Percentiles rank a stretch among this genome's conserved stretches.
Evolutionary conservation across 1,140 invertebrate species (phyloP).

Genomic region (Planococcus citri): DNA sequence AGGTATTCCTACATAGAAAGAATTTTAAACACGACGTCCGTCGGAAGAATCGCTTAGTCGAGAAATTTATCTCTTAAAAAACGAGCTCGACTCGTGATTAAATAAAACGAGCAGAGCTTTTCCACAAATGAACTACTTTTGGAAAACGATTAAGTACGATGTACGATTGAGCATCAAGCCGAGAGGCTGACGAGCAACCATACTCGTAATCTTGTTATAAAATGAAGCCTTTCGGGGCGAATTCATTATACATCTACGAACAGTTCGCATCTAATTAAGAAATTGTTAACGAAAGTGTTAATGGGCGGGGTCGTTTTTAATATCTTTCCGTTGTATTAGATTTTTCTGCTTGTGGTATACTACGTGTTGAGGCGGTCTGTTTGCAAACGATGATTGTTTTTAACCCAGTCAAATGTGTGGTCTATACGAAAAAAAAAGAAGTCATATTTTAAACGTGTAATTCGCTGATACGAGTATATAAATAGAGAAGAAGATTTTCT

Average conservation of each 20-base stretch:
- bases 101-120: not conserved
- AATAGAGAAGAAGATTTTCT: too few species aligned
- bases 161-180: too few species aligned
- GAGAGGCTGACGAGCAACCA: not conserved
- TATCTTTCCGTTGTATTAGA: not conserved
- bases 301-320: not conserved
- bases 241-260: too few species aligned
- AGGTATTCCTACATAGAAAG: too few species aligned
- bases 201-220: not conserved
- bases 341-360: too few species aligned
- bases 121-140: not conserved
- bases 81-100: not conserved
- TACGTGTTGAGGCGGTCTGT: not conserved
- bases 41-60: not conserved
- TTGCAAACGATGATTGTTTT: too few species aligned
- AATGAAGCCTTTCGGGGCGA: not conserved
- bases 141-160: not conserved
- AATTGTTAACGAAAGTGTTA: not conserved
- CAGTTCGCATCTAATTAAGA: slow-evolving; percentile 2
- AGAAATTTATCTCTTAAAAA: not conserved
- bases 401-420: too few species aligned
- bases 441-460: too few species aligned
- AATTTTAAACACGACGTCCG: not conserved
- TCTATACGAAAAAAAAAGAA: too few species aligned
- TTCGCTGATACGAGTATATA: too few species aligned